phyloP scores from a whole-genome alignment of 2,113 vertebrate species.

The Hippocampus guttulatus region DNA sequence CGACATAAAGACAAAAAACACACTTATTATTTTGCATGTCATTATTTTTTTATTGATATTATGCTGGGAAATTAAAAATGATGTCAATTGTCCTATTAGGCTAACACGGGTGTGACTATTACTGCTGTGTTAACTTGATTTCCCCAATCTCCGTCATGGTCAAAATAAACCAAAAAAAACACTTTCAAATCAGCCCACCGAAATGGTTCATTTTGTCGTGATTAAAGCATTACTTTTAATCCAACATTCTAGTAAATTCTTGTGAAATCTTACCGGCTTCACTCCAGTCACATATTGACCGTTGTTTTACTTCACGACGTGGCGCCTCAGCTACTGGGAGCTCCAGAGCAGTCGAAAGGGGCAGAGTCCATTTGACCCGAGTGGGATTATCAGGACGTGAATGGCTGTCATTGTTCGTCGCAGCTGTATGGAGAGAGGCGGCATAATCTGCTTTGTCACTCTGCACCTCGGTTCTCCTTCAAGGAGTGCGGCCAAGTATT shows the following conservation, averaged over 20 bases:
- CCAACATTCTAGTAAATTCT: not conserved
- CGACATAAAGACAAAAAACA: not conserved
- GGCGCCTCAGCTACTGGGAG: conserved; percentile 11
- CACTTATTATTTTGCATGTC: not conserved
- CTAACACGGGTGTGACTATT: no score
- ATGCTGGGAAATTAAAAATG: not conserved
- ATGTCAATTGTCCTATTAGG: no score
- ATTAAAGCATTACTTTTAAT: not conserved
- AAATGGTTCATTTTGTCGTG: no score
- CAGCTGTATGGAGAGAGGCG: conserved; percentile 40
- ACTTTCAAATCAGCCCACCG: not conserved
- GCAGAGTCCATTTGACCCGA: conserved; percentile 57
- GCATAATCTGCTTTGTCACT: conserved; percentile 31
- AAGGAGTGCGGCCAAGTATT: conserved; percentile 3
- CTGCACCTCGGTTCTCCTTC: conserved; percentile 15
- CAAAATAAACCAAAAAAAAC: not conserved
- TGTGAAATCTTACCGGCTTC: not conserved
- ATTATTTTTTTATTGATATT: not conserved
- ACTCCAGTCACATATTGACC: not conserved
- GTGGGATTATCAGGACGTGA: conserved; percentile 55
- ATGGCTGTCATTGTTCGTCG: conserved; percentile 53
- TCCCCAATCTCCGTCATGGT: not conserved
- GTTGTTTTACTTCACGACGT: conserved; percentile 9
- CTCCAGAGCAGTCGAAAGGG: conserved; percentile 28
- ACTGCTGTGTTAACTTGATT: no score